A percentile compares a stretch with the other conserved stretches of the same genome.
These are phyloP conservation scores for Rhaphigaster nebulosa DNA, from an alignment of 2,888 invertebrate genomes.

Conservation along the genomic window DNA sequence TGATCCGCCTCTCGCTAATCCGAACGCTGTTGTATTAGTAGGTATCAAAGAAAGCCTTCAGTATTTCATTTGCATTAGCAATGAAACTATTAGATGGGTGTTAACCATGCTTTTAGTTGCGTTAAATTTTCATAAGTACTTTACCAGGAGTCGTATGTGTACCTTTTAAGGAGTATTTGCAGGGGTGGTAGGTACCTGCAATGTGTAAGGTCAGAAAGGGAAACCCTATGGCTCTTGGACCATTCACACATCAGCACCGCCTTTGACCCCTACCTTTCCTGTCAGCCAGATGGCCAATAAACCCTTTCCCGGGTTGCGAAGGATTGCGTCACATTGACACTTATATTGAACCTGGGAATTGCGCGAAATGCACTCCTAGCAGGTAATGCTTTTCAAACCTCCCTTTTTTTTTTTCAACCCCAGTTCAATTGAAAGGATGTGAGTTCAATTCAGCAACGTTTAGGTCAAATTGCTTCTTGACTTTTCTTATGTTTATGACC, in stretches of 20 bases:
- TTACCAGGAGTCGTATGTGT: not conserved
- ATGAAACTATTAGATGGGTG: not conserved
- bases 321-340: conserved; percentile 29
- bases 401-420: not conserved
- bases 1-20: too few relatives aligned
- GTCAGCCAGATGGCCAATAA: conserved; percentile 29
- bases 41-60: too few relatives aligned
- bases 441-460: conserved; percentile 27
- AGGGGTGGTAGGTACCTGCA: conserved; percentile 22
- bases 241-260: conserved; percentile 40
- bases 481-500: conserved; percentile 36
- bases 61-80: too few relatives aligned
- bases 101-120: too few relatives aligned
- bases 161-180: conserved; percentile 33
- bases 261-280: conserved; percentile 31
- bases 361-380: conserved; percentile 44
- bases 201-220: conserved; percentile 8
- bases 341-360: conserved; percentile 11
- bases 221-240: not conserved
- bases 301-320: conserved; percentile 48
- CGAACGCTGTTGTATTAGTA: too few relatives aligned
- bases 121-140: too few relatives aligned
- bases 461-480: conserved; percentile 13
- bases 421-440: conserved; percentile 1
- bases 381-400: not conserved